Conservation (phyloP, 1,140 invertebrate species). For the Drosophila aff. region DNA sequence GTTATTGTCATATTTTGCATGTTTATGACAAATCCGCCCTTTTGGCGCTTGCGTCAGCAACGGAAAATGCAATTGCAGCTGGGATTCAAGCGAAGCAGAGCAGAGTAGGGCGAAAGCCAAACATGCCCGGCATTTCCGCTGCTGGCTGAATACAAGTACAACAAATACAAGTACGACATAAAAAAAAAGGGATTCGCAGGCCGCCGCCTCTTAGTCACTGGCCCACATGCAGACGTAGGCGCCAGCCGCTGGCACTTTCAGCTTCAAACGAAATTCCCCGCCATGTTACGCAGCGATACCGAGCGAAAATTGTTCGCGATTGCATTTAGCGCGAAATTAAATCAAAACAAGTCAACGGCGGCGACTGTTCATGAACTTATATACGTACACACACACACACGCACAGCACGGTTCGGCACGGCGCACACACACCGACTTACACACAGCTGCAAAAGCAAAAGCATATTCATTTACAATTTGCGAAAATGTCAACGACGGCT, state of each 20-base stretch:
- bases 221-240: slow-evolving; percentile 58
- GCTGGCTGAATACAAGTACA: slow-evolving; percentile 29
- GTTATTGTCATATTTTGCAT: slow-evolving; percentile 64
- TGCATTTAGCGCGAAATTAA: slow-evolving; percentile 82
- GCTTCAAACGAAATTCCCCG: slow-evolving; percentile 81
- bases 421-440: slow-evolving; percentile 15
- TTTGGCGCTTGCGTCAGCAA: slow-evolving; percentile 73
- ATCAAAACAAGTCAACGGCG: slow-evolving; percentile 76
- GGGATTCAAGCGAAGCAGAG: slow-evolving; percentile 1
- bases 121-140: slow-evolving; percentile 72
- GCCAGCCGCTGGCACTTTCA: slow-evolving; percentile 59
- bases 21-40: slow-evolving; percentile 69
- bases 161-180: slow-evolving; percentile 8
- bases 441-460: slow-evolving; percentile 56
- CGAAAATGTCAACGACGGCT: slow-evolving; percentile 79
- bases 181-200: slow-evolving; percentile 45
- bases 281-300: slow-evolving; percentile 70
- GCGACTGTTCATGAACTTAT: slow-evolving; percentile 78
- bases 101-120: slow-evolving; percentile 43
- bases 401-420: neutral
- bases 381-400: slow-evolving; percentile 10
- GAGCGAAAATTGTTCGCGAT: slow-evolving; percentile 69
- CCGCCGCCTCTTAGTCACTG: slow-evolving; percentile 66
- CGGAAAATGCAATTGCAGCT: slow-evolving; percentile 60
- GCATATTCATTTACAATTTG: slow-evolving; percentile 81